Evolutionary conservation across 1,140 invertebrate genomes (phyloP).

Genomic region (Microplitis demolitor): DNA sequence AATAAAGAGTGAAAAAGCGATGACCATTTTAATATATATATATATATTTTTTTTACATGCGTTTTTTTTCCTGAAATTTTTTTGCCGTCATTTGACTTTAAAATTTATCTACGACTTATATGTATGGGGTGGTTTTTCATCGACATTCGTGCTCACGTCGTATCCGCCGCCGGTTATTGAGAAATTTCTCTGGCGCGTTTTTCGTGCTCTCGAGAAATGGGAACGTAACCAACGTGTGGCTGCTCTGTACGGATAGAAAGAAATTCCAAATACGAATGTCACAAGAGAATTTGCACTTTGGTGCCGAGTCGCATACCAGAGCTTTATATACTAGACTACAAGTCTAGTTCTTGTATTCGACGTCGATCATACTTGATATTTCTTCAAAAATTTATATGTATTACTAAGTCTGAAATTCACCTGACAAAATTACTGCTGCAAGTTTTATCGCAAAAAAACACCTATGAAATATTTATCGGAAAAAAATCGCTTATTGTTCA

Average conservation of each 20-base stretch:
- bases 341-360: not conserved
- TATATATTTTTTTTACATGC: not conserved
- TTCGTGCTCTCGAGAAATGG: not conserved
- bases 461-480: no score
- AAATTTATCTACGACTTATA: not conserved
- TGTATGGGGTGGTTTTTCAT: not conserved
- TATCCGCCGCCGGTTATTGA: conserved; percentile 12
- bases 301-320: not conserved
- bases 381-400: no score
- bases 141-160: not conserved
- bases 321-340: not conserved
- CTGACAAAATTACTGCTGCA: no score
- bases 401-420: no score
- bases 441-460: no score
- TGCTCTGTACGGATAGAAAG: not conserved
- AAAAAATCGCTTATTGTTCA: no score
- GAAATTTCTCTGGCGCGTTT: conserved; percentile 16
- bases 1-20: no score
- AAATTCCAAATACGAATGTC: conserved; percentile 20
- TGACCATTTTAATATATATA: not conserved
- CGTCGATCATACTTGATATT: not conserved
- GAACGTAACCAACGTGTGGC: conserved; percentile 4
- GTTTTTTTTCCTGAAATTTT: not conserved
- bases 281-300: conserved; percentile 7
- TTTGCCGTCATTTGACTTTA: not conserved